Evolutionary conservation across 2,113 vertebrate genomes (phyloP), one percentile per base, ranked within the genome.

Genomic region (Mola mola): DNA sequence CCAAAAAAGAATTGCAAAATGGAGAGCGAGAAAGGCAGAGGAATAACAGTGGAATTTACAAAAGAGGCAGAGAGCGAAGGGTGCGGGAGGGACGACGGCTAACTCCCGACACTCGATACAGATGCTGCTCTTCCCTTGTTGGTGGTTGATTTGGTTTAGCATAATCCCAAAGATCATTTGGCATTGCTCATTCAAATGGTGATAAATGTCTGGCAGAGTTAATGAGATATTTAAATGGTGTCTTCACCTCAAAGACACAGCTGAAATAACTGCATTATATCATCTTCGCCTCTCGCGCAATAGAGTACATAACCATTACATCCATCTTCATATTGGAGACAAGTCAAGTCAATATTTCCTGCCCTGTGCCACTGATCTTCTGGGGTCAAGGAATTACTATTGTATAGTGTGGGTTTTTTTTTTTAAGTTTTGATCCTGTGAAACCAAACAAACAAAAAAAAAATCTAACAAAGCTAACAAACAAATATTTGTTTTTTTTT

Each of bases 91-190:
- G 55, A 33, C 20, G 22, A 22, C 15, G 31, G 22, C 49, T 13
- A 50, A 36, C 40, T 69, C 75, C 58, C 66, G 28, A 53, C 52
- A 42, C 61, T 72, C 62, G 11, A 25, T 61, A 52, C 63, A 78
- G 82, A 72, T 70, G 70, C 60, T 69, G 63, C 52, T 75, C 60
- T 44, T 26, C 66, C 83, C 78, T 85, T 82, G 85, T 85, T 82
- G 77, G 43, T 65, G 72, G 67, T 83, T 87, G 78, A 89, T 79
- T 82, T 82, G 82, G 84, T 43, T 87, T 79, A 83, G 75, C 72
- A 75, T 89, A 87, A 89, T 86, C 82, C 85, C 74, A 66, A 59
- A 89, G 79, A 89, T 84, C 85, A 85, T 87, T 89, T 86, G 82
- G 70, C 26, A 9, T 60, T 76, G 75, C 82, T 86, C 79, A 87